These are phyloP conservation scores for Rhea americana DNA, from an alignment of 2,113 vertebrate genomes.

Conservation along the genomic window DNA sequence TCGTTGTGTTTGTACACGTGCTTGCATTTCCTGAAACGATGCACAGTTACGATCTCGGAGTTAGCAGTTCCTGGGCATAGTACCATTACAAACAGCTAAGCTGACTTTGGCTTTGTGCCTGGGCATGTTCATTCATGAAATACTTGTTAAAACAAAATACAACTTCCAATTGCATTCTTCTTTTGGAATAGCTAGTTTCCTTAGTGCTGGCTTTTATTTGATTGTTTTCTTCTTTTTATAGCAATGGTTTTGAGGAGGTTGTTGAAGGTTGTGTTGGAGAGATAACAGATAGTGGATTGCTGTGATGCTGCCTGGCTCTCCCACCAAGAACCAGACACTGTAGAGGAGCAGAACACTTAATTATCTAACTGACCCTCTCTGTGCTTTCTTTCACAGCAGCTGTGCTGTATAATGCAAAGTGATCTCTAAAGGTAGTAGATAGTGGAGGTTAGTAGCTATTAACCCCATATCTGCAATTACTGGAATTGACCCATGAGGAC, in stretches of 20 bases:
- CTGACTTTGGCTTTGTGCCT: conserved; percentile 61
- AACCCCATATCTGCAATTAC: background rate
- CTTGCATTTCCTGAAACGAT: conserved; percentile 40
- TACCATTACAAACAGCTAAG: conserved; percentile 51
- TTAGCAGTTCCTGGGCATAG: conserved; percentile 41
- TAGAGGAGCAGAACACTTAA: background rate
- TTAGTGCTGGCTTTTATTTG: background rate
- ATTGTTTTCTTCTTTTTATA: background rate
- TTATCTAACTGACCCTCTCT: background rate
- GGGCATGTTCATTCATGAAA: conserved; percentile 63
- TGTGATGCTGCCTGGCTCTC: background rate
- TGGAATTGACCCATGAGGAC: background rate
- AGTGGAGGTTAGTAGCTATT: background rate
- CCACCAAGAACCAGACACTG: background rate
- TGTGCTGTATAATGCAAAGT: background rate
- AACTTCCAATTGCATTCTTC: conserved; percentile 37
- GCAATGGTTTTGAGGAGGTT: background rate
- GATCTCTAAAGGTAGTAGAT: background rate
- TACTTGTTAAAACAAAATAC: conserved; percentile 34
- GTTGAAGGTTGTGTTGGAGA: background rate
- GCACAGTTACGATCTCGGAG: background rate
- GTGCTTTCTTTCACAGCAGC: background rate
- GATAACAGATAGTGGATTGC: background rate
- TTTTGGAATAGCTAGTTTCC: conserved; percentile 4
- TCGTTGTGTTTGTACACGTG: background rate